A percentile compares a stretch with the other conserved stretches of the same genome.
Conservation (phyloP, 2,113 vertebrate genomes). For the Peromyscus californicus region DNA sequence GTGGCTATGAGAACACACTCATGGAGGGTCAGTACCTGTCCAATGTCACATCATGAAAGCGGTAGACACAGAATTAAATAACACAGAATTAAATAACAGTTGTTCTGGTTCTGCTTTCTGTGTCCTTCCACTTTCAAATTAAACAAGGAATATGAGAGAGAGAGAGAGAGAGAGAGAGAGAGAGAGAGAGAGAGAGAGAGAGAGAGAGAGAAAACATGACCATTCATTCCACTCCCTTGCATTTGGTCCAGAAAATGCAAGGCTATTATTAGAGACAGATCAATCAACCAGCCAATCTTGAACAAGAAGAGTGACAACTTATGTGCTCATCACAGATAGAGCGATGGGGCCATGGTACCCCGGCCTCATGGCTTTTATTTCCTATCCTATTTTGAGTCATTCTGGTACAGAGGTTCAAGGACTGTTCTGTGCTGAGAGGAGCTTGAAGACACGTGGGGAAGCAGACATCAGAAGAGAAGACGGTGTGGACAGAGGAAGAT, state of each 20-base stretch:
- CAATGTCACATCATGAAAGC: not conserved
- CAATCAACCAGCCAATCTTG: not conserved
- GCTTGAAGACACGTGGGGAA: not conserved
- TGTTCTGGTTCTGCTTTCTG: not conserved
- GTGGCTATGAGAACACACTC: not conserved
- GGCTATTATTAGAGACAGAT: not conserved
- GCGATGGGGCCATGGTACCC: not conserved
- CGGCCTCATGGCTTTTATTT: not conserved
- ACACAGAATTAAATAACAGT: not conserved
- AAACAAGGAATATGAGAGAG: not conserved
- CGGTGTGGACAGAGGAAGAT: not conserved
- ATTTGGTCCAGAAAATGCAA: not conserved
- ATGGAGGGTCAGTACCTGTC: not conserved
- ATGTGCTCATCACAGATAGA: not conserved
- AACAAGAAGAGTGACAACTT: not conserved
- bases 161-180: not conserved
- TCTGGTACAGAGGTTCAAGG: not conserved
- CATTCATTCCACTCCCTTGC: not conserved
- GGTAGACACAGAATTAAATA: not conserved
- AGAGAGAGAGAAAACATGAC: not conserved
- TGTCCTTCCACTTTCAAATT: not conserved
- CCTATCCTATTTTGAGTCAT: not conserved
- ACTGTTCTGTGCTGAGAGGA: not conserved
- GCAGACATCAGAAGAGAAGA: not conserved
- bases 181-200: not conserved